Percentiles rank a stretch among this genome's conserved stretches.
Evolutionary conservation across 2,113 vertebrate genomes (phyloP).

Genomic region (Melanotaenia duboulayi): DNA sequence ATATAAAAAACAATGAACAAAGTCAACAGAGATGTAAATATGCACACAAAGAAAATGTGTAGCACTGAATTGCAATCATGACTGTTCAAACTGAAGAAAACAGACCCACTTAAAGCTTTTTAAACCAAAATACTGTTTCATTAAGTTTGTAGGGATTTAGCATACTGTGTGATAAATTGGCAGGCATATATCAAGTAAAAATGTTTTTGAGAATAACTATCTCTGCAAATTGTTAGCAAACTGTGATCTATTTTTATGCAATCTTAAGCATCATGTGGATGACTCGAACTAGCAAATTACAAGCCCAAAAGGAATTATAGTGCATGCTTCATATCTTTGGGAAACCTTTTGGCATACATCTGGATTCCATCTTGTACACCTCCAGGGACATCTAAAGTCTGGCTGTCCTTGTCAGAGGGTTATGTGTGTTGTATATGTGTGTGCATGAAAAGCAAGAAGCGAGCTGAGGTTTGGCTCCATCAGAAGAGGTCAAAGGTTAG

Average conservation of each 20-base stretch:
- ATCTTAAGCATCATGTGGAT: constrained; percentile 31
- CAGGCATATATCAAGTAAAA: not conserved
- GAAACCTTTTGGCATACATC: constrained; percentile 68
- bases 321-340: constrained; percentile 61
- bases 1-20: not conserved
- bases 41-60: not conserved
- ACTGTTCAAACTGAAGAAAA: not conserved
- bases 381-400: constrained; percentile 61
- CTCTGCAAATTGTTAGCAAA: constrained; percentile 25
- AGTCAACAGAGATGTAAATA: not conserved
- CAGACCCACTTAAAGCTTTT: not conserved
- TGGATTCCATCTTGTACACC: constrained; percentile 70
- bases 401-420: constrained; percentile 43
- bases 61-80: constrained; percentile 11
- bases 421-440: constrained; percentile 18
- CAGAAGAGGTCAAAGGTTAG: constrained; percentile 47
- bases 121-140: not conserved
- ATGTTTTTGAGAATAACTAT: not conserved
- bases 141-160: constrained; percentile 1
- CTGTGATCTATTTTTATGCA: constrained; percentile 36
- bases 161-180: not conserved
- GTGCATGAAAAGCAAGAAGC: constrained; percentile 18
- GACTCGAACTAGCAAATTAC: constrained; percentile 49
- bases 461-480: constrained; percentile 38
- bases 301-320: constrained; percentile 39